A percentile compares a stretch with the other conserved stretches of the same genome.
Evolutionary conservation across 2,113 vertebrate species (phyloP).

Genomic region (Sceloporus undulatus): DNA sequence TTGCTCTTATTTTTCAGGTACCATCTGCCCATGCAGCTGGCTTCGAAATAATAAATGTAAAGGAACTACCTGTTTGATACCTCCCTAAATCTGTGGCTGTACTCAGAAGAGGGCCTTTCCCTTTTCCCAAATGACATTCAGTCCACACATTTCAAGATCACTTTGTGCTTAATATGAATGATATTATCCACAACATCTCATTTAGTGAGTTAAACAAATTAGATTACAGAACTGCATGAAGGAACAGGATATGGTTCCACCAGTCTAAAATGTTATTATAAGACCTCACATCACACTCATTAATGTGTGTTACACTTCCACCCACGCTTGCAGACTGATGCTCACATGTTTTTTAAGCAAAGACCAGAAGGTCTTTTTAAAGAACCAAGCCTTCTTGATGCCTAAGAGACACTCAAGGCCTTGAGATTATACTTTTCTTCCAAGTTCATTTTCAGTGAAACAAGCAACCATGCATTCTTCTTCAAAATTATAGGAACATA

Average conservation of each 20-base stretch:
- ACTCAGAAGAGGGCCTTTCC: background rate
- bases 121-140: background rate
- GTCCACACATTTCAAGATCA: background rate
- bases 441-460: background rate
- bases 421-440: background rate
- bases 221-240: background rate
- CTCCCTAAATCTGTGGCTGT: background rate
- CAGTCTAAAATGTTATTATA: constrained; percentile 36
- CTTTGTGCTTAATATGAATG: constrained; percentile 16
- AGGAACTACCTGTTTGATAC: background rate
- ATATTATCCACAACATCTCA: constrained; percentile 31
- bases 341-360: background rate
- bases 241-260: constrained; percentile 36
- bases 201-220: constrained; percentile 55
- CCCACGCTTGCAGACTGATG: constrained; percentile 28
- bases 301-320: constrained; percentile 25
- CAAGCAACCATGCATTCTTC: background rate
- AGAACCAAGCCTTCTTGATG: background rate
- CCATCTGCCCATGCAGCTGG: background rate
- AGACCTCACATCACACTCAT: constrained; percentile 37
- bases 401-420: background rate
- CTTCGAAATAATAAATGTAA: too few relatives aligned
- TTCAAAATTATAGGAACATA: background rate
- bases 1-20: background rate
- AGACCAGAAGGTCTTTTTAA: constrained; percentile 2